These are phyloP conservation scores for Euthynnus affinis DNA, from an alignment of 2,797 vertebrate species.

Conservation along the genomic window DNA sequence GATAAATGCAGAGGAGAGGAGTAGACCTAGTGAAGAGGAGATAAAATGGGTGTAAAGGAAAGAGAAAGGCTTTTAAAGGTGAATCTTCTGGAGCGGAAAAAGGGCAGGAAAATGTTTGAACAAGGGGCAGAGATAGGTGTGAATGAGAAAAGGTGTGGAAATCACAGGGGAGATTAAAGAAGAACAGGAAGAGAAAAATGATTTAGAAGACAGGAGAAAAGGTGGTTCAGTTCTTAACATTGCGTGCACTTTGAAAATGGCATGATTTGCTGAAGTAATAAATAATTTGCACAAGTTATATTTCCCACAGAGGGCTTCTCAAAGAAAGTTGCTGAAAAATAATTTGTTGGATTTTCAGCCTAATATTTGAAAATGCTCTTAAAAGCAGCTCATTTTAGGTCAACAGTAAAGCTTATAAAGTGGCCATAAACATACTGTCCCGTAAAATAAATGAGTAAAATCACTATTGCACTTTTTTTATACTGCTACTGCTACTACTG, in stretches of 20 bases:
- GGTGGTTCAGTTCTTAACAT: neutral
- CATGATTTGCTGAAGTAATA: neutral
- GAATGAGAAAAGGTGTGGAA: neutral
- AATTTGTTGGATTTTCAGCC: neutral
- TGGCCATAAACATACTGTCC: neutral
- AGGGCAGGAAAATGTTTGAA: constrained; percentile 1
- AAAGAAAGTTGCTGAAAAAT: neutral
- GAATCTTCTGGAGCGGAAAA: constrained; percentile 7
- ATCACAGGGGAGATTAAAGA: neutral
- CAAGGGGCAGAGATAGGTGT: neutral
- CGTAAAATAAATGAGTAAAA: neutral
- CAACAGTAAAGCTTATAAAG: neutral
- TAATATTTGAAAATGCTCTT: neutral
- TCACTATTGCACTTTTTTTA: no score
- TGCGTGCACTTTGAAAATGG: neutral
- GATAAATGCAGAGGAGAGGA: constrained; percentile 9
- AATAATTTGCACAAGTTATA: neutral
- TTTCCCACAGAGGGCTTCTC: neutral
- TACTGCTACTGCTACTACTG: neutral
- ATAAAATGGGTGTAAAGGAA: constrained; percentile 9
- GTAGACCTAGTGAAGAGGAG: neutral
- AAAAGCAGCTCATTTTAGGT: neutral
- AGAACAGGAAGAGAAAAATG: neutral
- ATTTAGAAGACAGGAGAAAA: neutral
- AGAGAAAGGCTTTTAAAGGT: constrained; percentile 22